Evolutionary conservation across 2,797 vertebrate species (phyloP).

Genomic region (Cynopterus sphinx): DNA sequence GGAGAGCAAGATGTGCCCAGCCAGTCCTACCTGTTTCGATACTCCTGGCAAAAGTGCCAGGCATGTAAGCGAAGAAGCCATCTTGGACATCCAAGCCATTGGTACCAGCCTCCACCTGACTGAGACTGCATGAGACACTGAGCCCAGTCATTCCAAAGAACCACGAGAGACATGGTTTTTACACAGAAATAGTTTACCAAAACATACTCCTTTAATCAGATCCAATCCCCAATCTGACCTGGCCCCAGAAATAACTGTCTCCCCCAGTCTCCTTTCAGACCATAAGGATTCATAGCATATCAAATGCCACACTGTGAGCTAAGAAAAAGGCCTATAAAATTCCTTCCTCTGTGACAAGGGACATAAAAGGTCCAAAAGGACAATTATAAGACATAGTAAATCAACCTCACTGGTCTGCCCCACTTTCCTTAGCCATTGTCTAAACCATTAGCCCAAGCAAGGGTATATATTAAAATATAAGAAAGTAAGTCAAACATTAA

Average conservation of each 20-base stretch:
- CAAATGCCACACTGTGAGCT: background rate
- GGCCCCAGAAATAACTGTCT: background rate
- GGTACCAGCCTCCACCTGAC: background rate
- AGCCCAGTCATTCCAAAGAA: background rate
- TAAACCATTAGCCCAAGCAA: background rate
- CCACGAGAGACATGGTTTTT: background rate
- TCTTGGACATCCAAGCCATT: background rate
- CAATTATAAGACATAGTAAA: background rate
- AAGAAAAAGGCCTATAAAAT: background rate
- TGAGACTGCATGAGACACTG: background rate
- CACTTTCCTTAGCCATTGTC: background rate
- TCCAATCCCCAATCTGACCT: background rate
- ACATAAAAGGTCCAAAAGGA: background rate
- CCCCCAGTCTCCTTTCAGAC: background rate
- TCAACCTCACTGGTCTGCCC: background rate
- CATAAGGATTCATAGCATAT: background rate
- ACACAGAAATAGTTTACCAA: background rate
- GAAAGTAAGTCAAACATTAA: background rate
- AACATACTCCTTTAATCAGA: background rate
- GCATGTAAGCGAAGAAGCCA: background rate
- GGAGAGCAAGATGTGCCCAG: background rate
- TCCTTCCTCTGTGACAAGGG: background rate
- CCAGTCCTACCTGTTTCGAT: background rate
- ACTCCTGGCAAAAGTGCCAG: background rate
- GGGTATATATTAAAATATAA: background rate